Evolutionary conservation across 2,113 vertebrate genomes (phyloP), one percentile per base, ranked within the genome.

Genomic region (Solenodon paradoxus): DNA sequence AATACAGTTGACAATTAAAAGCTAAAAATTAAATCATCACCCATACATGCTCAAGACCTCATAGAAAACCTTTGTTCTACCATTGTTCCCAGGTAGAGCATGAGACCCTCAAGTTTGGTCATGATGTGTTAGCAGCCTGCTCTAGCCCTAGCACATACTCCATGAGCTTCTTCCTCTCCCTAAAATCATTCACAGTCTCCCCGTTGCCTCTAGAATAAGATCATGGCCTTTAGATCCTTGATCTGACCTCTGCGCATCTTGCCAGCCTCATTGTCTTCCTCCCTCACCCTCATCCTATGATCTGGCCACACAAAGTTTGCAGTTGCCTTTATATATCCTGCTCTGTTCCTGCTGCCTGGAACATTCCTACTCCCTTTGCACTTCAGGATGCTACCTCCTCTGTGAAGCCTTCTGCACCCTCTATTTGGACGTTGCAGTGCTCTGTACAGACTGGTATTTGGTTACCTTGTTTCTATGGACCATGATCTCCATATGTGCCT

Each of bases 1-100:
- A 91, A 68, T 91, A 82, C 9, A 90, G 64, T 92, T 96, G 71
- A 84, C 90, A 94, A 88, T 94, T 89, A 71, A 90, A 45, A 93
- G 80, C 75, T 94, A 80, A 97, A 92, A 88, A 88, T 89, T 92
- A 92, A 93, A 81, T 78, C 85, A 88, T 28, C 71, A 40, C 68
- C 80, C 47, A 77, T 92, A 84, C 83, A 86, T 83, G 57, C 42
- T 79, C 78, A 85, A 45, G 13, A 20, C 81, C 92, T 77, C 88
- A 35, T 5, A 85, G 72, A 93, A 92, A 81, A 53, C 32, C 74
- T 77, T 63, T 71, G 9, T 42, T 64, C 77, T 95, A n/a, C 38
- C 85, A 74, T 88, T 72, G 72, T 78, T 83, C 72, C 72, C 38
- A 90, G 72, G 30, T 82, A 69, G 69, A 92, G 83, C 72, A 15